These are phyloP conservation scores for Macrochelys suwanniensis DNA, from an alignment of 2,797 vertebrate species.

Conservation along the genomic window DNA sequence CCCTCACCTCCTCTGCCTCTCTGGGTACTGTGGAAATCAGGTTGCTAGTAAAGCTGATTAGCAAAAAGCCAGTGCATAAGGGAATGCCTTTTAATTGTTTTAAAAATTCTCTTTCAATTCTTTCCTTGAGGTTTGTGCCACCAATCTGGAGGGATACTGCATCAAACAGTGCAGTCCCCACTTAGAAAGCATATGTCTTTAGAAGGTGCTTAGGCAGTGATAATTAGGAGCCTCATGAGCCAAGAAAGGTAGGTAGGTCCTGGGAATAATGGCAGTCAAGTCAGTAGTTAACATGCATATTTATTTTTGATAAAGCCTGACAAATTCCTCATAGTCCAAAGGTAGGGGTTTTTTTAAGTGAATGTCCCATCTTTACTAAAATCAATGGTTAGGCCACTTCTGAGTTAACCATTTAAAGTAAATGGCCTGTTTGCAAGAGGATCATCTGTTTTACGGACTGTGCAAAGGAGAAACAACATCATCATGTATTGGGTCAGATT, in stretches of 20 bases:
- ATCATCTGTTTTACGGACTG: not conserved
- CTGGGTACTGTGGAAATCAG: not conserved
- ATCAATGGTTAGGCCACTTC: not conserved
- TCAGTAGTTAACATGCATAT: not conserved
- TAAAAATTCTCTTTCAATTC: not conserved
- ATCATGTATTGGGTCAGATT: accelerated
- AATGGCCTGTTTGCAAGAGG: accelerated
- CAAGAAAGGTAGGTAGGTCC: not conserved
- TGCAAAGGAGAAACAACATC: accelerated
- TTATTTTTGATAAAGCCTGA: not conserved
- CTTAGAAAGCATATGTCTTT: accelerated
- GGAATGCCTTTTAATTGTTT: accelerated
- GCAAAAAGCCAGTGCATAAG: accelerated
- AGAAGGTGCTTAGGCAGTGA: accelerated
- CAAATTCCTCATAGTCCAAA: not conserved
- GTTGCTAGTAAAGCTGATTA: not conserved
- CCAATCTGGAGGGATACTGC: accelerated
- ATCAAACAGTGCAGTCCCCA: accelerated
- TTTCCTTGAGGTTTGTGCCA: accelerated
- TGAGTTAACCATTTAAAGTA: accelerated
- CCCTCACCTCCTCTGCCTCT: not conserved
- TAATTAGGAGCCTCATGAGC: not conserved
- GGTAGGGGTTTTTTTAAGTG: not conserved
- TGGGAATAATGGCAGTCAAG: not conserved
- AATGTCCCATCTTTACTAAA: not conserved